phyloP scores from a whole-genome alignment of 1,140 invertebrate genomes.

The Aphidius ervi region DNA sequence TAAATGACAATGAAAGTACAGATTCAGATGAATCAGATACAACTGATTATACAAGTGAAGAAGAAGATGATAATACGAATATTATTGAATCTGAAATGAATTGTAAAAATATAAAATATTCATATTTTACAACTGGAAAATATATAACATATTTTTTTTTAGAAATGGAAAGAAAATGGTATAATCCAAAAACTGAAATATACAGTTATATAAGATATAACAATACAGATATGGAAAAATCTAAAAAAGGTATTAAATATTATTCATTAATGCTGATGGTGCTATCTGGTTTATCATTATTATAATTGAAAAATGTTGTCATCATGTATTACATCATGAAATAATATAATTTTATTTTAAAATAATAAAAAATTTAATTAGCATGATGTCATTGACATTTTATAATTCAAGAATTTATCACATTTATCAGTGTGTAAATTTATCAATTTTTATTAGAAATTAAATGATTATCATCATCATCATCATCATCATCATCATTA shows the following conservation, averaged over 20 bases:
- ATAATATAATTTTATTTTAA: no score
- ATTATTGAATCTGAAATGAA: conserved; percentile 22
- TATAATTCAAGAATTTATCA: no score
- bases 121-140: conserved; percentile 47
- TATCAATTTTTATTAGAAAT: no score
- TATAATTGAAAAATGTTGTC: no score
- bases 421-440: no score
- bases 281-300: no score
- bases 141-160: conserved; percentile 47
- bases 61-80: conserved; percentile 25
- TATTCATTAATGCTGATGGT: no score
- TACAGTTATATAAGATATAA: conserved; percentile 43
- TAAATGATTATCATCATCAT: no score
- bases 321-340: no score
- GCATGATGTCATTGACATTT: no score
- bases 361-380: no score
- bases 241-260: conserved; percentile 12
- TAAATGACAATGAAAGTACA: conserved; percentile 23
- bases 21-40: conserved; percentile 40
- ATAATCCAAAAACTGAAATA: conserved; percentile 39
- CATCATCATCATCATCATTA: no score
- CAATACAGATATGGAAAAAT: conserved; percentile 27
- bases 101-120: conserved; percentile 34
- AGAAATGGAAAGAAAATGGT: conserved; percentile 44
- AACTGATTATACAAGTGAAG: conserved; percentile 32